A percentile compares a stretch with the other conserved stretches of the same genome.
Conservation (phyloP, 2,797 vertebrate genomes). For the Pantherophis vulpinus region DNA sequence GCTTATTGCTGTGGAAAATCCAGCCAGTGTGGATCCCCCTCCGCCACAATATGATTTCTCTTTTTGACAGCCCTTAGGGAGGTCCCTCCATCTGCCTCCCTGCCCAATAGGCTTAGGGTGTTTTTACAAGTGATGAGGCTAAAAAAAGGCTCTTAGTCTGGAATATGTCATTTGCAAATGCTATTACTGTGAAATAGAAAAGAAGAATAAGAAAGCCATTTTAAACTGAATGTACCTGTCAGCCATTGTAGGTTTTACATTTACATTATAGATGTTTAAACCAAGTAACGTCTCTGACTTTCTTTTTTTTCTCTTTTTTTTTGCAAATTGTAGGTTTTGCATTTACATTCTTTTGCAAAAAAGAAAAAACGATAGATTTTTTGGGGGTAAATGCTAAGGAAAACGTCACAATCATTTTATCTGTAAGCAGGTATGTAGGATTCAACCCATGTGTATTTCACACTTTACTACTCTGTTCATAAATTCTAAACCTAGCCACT, state of each 20-base stretch:
- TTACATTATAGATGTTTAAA: not conserved
- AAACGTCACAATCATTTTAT: not conserved
- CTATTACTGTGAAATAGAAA: not conserved
- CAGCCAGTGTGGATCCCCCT: not conserved
- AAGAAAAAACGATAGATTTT: not conserved
- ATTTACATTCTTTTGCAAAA: not conserved
- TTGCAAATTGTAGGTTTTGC: not conserved
- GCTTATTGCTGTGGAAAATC: constrained; percentile 11
- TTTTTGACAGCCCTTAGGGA: constrained; percentile 17
- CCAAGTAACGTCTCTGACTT: not conserved
- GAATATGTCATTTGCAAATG: constrained; percentile 24
- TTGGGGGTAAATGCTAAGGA: not conserved
- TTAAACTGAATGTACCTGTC: not conserved
- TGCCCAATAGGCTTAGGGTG: constrained; percentile 12
- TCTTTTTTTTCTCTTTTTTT: not conserved
- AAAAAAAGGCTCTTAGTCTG: constrained; percentile 20
- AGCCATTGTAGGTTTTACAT: not conserved
- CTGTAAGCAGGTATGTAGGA: not conserved
- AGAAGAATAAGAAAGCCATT: not conserved
- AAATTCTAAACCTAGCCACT: not conserved
- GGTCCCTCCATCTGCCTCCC: constrained; percentile 8
- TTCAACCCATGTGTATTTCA: not conserved
- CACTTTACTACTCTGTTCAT: not conserved
- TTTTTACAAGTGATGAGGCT: constrained; percentile 24
- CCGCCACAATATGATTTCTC: constrained; percentile 14